Evolutionary conservation across 2,113 vertebrate species (phyloP), one percentile per base, ranked within the genome.

Genomic region (Australoheros scitulus): DNA sequence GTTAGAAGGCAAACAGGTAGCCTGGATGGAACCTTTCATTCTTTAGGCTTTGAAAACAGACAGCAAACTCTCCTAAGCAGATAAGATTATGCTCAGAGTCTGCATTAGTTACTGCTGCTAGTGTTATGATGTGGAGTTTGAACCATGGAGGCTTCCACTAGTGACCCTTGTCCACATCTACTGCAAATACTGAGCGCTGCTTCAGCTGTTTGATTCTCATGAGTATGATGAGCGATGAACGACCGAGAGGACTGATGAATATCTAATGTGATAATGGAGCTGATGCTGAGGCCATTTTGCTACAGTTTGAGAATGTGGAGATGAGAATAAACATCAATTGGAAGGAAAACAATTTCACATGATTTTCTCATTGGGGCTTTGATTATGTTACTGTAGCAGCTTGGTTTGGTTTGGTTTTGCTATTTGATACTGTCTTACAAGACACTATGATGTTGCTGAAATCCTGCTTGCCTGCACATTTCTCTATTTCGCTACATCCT

Each of bases 21-120:
- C 18, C 52, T n/a, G 32, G 47, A 1, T 34, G 1, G 41, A 72
- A 55, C 11, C 32, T 55, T 55, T 72, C 0, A 1, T 2, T 0
- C 26, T 72, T 26, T 55, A 17, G 18, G 68, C 3, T 72, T 55
- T n/a, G 17, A 5, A n/a, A 72, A 72, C 26, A 72, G 29, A 72
- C 55, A 72, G 32, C 26, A 55, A 72, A 72, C 26, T 13, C 17
- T 14, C 20, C 52, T 72, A 32, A 72, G 17, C 47, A 7, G 6
- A 32, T 52, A 72, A 24, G 68, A 72, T 55, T n/a, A 55, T 72
- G 18, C 2, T 55, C 11, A 5, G 18, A 72, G 68, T 34, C 26
- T 72, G 11, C 43, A 55, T 34, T 52, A 72, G 6, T 72, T 72
- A 72, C 47, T 11, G 26, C 26, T 72, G 68, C 52, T 55, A 72